Conservation (phyloP, 2,888 invertebrate genomes). For the Acrobasis suavella region DNA sequence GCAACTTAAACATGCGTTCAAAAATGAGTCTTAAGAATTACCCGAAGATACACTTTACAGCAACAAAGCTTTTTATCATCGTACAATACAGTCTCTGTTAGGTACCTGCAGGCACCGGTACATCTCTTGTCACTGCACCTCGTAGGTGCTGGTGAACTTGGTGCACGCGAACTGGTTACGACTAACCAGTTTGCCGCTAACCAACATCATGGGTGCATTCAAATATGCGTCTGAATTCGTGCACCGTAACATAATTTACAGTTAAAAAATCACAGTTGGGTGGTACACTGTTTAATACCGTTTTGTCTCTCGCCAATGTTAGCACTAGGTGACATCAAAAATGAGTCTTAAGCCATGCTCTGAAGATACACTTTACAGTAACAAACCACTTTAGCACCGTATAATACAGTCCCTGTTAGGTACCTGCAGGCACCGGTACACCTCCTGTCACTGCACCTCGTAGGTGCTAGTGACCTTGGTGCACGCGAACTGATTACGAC, state of each 20-base stretch:
- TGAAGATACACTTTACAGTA: not conserved
- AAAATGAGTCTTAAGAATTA: not conserved
- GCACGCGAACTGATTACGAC: conserved; percentile 84
- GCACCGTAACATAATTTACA: too few species aligned
- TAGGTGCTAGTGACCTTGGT: conserved; percentile 85
- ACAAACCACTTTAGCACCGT: not conserved
- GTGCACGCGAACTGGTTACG: conserved; percentile 85
- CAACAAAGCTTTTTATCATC: not conserved
- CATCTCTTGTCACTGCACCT: conserved; percentile 62
- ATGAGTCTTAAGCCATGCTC: not conserved
- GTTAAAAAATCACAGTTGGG: too few species aligned
- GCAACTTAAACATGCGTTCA: too few species aligned
- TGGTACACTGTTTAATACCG: too few species aligned
- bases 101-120: not conserved
- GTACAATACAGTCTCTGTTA: not conserved
- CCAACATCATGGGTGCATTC: conserved; percentile 85
- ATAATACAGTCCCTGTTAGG: conserved; percentile 2
- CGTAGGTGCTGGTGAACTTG: conserved; percentile 85
- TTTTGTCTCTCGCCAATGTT: too few species aligned
- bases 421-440: not conserved
- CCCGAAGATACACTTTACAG: too few species aligned
- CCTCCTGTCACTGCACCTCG: conserved; percentile 70
- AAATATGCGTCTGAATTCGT: too few species aligned
- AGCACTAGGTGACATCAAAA: conserved; percentile 72
- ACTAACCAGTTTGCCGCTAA: conserved; percentile 89